Evolutionary conservation across 2,797 vertebrate species (phyloP).

Genomic region (Acomys russatus): DNA sequence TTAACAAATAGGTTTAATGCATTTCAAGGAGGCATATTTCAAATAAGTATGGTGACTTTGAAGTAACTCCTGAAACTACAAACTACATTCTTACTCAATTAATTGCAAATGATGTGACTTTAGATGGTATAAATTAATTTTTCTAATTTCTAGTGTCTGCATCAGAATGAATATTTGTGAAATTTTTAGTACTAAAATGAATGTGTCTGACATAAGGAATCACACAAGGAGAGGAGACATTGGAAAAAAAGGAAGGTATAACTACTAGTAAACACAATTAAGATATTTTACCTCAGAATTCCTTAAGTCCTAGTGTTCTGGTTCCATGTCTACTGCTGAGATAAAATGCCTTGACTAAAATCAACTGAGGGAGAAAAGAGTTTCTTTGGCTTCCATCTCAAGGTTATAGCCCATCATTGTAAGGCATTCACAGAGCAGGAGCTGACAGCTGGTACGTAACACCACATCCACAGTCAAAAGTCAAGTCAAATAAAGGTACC

Average conservation of each 20-base stretch:
- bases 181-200: conserved; percentile 28
- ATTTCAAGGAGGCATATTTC: background rate
- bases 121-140: background rate
- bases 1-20: conserved; percentile 19
- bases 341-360: background rate
- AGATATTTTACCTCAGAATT: conserved; percentile 21
- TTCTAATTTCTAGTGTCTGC: background rate
- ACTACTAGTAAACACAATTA: background rate
- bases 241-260: background rate
- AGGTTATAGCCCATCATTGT: background rate
- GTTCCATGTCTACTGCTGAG: background rate
- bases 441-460: background rate
- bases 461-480: background rate
- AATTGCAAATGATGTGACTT: background rate
- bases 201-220: background rate
- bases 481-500: background rate
- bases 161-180: conserved; percentile 29
- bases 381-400: background rate
- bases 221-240: background rate
- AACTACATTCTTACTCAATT: background rate
- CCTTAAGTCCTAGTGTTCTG: background rate
- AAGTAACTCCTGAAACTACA: background rate
- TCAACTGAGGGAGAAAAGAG: background rate
- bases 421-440: background rate
- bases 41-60: background rate